Base-by-base conservation (phyloP, 2,113 vertebrate genomes). In the Ivindomyrus marchei region DNA sequence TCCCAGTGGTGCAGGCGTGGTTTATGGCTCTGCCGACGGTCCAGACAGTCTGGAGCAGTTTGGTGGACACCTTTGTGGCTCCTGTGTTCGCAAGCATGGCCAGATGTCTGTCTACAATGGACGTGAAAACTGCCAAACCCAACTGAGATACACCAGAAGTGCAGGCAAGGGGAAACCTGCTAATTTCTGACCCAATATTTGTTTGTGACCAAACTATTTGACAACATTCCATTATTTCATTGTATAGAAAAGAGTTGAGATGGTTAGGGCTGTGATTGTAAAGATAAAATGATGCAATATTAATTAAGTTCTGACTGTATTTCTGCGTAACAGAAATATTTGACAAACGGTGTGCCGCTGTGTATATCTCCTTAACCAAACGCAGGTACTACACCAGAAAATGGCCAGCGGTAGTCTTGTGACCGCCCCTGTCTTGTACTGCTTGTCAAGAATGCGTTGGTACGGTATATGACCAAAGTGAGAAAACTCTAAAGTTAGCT, bases 11-110 rank as follows among this genome's bases (percentile, higher is more conserved):
- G 92, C 97, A 95, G 91, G 96, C 96, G 90, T 96, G 96, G 92
- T 91, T 99, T 85, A 97, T 98, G 97, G 92, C 96, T 1, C 88
- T 98, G 80, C 98, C 98, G 3, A 96, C 97, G 0, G 84, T 97
- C 87, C 95, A 97, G 91, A 93, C 95, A 13, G 90, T 99, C 85
- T 99, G 98, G 98, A 97, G 93, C 92, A 98, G 94, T 62, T 87
- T 97, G 94, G 97, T 94, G 13, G 97, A 98, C 91, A 93, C 93
- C 91, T 94, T 98, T 0, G 0, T 98, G 0, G 91, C 93, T 0
- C 98, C 98, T 0, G 85, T 98, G 88, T 98, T 94, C 91, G 92
- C 93, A 17, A 98, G 98, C 88, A n/a, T 96, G 15, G 97, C 97
- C 36, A 96, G 94, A 31, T 94, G 91, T 90, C 95, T 97, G 93